A percentile compares a stretch with the other conserved stretches of the same genome.
Conservation (phyloP, 2,888 invertebrate genomes). For the Balanococcus diminutus region DNA sequence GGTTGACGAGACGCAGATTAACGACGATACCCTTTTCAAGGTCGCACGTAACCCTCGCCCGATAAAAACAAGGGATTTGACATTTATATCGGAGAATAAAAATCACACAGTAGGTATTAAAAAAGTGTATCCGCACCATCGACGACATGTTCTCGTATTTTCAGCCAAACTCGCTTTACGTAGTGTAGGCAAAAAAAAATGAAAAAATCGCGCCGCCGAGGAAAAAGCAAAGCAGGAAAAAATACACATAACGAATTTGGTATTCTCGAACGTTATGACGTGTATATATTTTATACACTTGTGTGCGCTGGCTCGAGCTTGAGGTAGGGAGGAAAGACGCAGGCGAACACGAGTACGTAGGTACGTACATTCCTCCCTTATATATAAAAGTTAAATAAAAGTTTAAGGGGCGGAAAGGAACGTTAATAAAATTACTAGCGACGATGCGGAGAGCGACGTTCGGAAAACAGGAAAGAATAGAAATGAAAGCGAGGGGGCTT, state of each 20-base stretch:
- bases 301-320: neutral
- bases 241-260: neutral
- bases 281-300: neutral
- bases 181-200: neutral
- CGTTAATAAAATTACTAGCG: conserved; percentile 47
- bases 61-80: neutral
- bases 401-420: conserved; percentile 15
- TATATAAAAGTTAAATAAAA: conserved; percentile 39
- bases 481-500: conserved; percentile 36
- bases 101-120: too few relatives aligned
- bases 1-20: conserved; percentile 25
- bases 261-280: neutral
- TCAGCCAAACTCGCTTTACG: neutral
- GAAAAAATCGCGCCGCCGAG: neutral
- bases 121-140: neutral
- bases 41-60: conserved; percentile 15
- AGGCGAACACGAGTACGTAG: neutral
- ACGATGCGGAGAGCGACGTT: neutral
- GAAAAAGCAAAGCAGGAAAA: too few relatives aligned
- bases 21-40: conserved; percentile 20
- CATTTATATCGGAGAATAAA: neutral
- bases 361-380: conserved; percentile 29
- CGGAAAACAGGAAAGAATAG: conserved; percentile 49
- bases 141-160: neutral
- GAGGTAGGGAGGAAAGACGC: neutral